phyloP scores from a whole-genome alignment of 2,888 invertebrate genomes.

The Pyrgus malvae region DNA sequence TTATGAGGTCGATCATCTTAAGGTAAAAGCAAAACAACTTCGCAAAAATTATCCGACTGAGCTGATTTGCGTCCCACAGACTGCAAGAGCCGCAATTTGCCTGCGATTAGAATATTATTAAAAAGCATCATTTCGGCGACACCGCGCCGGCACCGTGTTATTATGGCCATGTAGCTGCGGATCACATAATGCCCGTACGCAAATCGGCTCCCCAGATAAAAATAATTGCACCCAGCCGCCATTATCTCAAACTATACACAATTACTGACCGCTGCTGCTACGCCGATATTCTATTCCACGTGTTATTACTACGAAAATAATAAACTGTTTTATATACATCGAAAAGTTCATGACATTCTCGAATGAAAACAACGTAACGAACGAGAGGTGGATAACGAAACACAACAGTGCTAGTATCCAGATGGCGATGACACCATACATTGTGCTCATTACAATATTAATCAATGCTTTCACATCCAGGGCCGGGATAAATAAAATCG shows the following conservation, averaged over 20 bases:
- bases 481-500: constrained; percentile 56
- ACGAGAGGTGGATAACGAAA: neutral
- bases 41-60: neutral
- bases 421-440: constrained; percentile 45
- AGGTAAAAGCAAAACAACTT: too few species aligned
- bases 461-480: constrained; percentile 65
- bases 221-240: constrained; percentile 68
- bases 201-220: constrained; percentile 51
- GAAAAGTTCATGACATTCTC: neutral
- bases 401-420: neutral
- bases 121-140: constrained; percentile 26
- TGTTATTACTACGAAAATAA: neutral
- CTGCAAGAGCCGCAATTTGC: constrained; percentile 25
- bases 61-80: constrained; percentile 12
- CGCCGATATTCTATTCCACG: constrained; percentile 25
- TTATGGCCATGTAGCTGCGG: constrained; percentile 30
- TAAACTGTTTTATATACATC: constrained; percentile 2
- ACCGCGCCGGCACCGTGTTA: constrained; percentile 32
- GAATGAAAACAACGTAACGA: neutral
- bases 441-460: constrained; percentile 75
- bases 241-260: constrained; percentile 68
- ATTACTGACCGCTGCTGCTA: constrained; percentile 56
- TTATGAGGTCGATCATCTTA: too few species aligned
- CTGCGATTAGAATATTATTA: constrained; percentile 22
- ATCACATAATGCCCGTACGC: constrained; percentile 36